Conservation (phyloP, 2,888 invertebrate species). For the Galerucella nymphaeae region DNA sequence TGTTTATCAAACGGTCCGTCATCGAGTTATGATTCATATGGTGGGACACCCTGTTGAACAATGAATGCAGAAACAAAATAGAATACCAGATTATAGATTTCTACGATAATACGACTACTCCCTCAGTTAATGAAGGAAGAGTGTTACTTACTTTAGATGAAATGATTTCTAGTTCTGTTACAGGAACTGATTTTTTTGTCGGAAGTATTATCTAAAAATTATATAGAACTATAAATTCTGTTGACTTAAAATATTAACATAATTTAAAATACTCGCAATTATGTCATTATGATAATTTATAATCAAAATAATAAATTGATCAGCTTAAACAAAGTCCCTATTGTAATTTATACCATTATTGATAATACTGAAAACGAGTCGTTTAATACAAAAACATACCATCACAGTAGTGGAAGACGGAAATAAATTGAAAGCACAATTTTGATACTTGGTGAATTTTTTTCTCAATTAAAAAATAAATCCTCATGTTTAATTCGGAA, state of each 20-base stretch:
- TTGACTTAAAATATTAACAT: too few relatives aligned
- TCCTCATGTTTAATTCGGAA: too few relatives aligned
- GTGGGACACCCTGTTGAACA: neutral
- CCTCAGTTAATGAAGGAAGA: neutral
- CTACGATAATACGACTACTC: neutral
- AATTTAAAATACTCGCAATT: neutral
- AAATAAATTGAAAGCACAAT: neutral
- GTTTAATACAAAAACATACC: neutral
- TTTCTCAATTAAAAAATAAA: too few relatives aligned
- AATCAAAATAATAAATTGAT: neutral
- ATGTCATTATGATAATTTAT: neutral
- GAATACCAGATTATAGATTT: neutral
- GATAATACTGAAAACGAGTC: neutral
- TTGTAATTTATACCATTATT: neutral
- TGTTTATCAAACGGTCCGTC: neutral
- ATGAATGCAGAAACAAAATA: neutral
- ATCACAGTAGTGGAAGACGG: neutral
- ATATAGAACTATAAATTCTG: too few relatives aligned
- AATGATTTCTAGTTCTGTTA: too few relatives aligned
- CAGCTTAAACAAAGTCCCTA: neutral
- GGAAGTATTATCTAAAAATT: too few relatives aligned
- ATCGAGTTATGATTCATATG: neutral
- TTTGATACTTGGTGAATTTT: neutral
- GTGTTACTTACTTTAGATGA: neutral
- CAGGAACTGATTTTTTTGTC: too few relatives aligned